Percentiles rank a stretch among this genome's conserved stretches.
Conservation (phyloP, 2,113 vertebrate species). For the Semnornis frantzii region DNA sequence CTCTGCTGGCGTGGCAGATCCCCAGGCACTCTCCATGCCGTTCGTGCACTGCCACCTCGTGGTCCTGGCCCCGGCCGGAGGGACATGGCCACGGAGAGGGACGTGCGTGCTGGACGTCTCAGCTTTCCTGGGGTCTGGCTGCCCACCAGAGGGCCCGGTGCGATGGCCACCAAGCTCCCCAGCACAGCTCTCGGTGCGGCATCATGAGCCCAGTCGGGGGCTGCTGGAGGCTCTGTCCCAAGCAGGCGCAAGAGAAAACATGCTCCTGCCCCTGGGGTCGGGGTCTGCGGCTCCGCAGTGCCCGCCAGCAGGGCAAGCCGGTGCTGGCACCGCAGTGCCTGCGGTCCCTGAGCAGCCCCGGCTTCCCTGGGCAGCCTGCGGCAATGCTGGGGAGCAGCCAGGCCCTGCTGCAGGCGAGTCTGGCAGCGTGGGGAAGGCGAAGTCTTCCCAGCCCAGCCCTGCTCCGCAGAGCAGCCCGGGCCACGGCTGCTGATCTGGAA, state of each 20-base stretch:
- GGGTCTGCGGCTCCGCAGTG: background rate
- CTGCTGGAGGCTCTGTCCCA: background rate
- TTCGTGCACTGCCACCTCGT: background rate
- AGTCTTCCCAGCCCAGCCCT: background rate
- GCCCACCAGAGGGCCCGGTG: background rate
- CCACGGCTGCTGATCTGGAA: background rate
- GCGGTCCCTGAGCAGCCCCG: background rate
- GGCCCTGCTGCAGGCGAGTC: background rate
- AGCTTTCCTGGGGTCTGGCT: rapidly evolving
- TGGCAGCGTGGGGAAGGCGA: background rate
- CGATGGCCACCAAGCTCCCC: background rate
- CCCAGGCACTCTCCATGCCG: rapidly evolving
- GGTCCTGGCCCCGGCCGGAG: background rate
- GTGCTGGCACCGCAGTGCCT: background rate
- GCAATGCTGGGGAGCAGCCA: background rate
- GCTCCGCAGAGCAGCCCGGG: background rate
- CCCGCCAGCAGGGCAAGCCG: background rate
- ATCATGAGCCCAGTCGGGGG: background rate
- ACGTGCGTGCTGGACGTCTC: background rate
- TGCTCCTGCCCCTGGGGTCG: background rate
- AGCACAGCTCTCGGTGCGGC: background rate
- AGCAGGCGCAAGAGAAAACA: background rate
- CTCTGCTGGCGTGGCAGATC: background rate
- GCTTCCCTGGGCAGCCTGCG: background rate
- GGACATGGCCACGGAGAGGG: rapidly evolving